Evolutionary conservation across 1,140 invertebrate species (phyloP), one percentile per base, ranked within the genome.

Genomic region (Drosophila sp.): DNA sequence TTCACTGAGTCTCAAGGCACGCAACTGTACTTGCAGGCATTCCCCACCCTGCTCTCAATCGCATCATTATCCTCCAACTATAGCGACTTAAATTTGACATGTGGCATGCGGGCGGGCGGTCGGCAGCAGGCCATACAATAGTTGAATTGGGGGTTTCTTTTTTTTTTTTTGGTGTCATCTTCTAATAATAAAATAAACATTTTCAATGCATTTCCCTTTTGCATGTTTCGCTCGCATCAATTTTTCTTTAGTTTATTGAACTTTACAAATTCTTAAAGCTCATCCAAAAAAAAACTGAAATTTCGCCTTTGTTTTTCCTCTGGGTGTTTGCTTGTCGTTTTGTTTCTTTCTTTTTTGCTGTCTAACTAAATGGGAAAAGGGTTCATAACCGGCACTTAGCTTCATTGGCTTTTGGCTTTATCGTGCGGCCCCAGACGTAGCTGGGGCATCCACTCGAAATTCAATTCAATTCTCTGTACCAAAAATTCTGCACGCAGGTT

Each of bases 351-450:
- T 61, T 66, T 60, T 7, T 29, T 54, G 8, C 55, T 60, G 29
- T 25, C 29, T 40, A 11, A 67, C 35, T 62, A 86, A 86, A 87
- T 86, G 83, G 72, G 83, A 86, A 86, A 86, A 86, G 83, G 83
- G 83, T 86, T 86, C 83, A 87, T 87, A 86, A 87, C 83, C 83
- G 56, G 83, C 83, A 86, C 83, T 86, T 87, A 86, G 84, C 83
- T 79, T 87, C 84, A 86, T 86, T 86, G 83, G 83, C 83, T 79
- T 72, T 80, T 87, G 83, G 83, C 72, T 83, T 89, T 86, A 87
- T 86, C 83, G 72, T 72, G 79, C 83, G 76, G 71, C 79, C 79
- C 83, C 83, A 85, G 82, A 85, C 82, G 67, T 62, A 74, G 38
- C 71, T 55, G 33, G 27, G 38, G 23, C 68, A 70, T 62, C 65